Conservation (phyloP, 2,113 vertebrate species). For the Pangasianodon gigas region DNA sequence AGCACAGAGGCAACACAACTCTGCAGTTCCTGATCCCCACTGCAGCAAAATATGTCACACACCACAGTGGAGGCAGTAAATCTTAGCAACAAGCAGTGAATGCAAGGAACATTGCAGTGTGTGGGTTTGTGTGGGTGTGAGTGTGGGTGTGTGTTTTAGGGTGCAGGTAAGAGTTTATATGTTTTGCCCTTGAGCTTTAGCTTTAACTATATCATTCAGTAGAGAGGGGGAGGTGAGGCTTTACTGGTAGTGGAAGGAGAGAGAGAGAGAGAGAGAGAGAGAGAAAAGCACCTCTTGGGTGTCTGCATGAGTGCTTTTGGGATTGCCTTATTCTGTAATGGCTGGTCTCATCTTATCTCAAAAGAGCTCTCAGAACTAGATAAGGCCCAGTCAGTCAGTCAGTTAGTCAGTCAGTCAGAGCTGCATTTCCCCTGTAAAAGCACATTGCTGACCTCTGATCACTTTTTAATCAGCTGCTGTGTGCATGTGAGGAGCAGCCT, state of each 20-base stretch:
- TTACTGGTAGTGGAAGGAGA: background rate
- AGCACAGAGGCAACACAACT: background rate
- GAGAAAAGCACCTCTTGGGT: background rate
- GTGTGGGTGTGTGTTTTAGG: background rate
- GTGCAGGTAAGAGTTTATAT: background rate
- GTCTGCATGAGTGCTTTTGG: background rate
- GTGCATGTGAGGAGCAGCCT: background rate
- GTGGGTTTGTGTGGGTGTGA: background rate
- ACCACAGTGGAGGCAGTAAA: constrained; percentile 18
- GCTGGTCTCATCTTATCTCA: constrained; percentile 35
- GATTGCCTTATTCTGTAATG: constrained; percentile 32
- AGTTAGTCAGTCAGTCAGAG: background rate
- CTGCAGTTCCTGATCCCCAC: background rate
- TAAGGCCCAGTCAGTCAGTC: constrained; percentile 21
- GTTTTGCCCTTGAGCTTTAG: background rate
- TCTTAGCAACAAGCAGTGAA: constrained; percentile 9
- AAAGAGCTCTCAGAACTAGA: constrained; percentile 28
- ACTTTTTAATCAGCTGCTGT: background rate
- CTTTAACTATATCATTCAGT: background rate
- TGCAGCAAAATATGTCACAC: background rate
- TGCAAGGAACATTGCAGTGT: background rate
- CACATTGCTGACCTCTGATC: constrained; percentile 15
- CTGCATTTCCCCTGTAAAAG: background rate
- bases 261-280: background rate
- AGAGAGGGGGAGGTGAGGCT: background rate